Evolutionary conservation across 64 coral and sea anemone species (phyloP).

Genomic region (Astreopora myriophthalma): DNA sequence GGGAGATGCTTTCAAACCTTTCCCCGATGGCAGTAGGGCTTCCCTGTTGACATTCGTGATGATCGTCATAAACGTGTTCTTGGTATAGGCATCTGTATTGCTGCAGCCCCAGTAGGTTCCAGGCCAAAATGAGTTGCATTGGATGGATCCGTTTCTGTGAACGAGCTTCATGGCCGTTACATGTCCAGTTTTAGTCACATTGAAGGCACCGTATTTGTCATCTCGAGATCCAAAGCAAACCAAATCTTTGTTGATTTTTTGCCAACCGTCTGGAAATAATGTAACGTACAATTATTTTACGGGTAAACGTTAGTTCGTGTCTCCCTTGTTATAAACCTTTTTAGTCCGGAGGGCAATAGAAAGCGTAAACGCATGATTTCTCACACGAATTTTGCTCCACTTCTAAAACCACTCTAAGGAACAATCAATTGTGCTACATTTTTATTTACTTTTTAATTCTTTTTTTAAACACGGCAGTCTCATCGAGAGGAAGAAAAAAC

Average conservation of each 20-base stretch:
- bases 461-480: too few species aligned
- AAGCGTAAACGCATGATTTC: too few species aligned
- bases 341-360: too few species aligned
- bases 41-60: neutral
- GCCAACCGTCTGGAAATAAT: neutral
- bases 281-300: too few species aligned
- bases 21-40: neutral
- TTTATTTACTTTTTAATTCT: too few species aligned
- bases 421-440: too few species aligned
- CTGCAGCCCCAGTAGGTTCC: conserved; percentile 2
- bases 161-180: conserved; percentile 22
- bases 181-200: neutral
- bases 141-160: neutral
- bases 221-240: conserved; percentile 5
- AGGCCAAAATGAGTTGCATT: neutral
- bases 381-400: too few species aligned
- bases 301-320: too few species aligned
- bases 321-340: too few species aligned
- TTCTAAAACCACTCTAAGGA: too few species aligned
- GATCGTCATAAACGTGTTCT: neutral
- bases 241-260: neutral
- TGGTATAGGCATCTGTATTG: neutral
- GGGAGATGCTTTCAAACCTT: neutral
- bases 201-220: conserved; percentile 2
- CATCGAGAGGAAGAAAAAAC: too few species aligned